A percentile compares a stretch with the other conserved stretches of the same genome.
These are phyloP conservation scores for Oxyruncus cristatus DNA, from an alignment of 2,113 vertebrate genomes.

Conservation along the genomic window DNA sequence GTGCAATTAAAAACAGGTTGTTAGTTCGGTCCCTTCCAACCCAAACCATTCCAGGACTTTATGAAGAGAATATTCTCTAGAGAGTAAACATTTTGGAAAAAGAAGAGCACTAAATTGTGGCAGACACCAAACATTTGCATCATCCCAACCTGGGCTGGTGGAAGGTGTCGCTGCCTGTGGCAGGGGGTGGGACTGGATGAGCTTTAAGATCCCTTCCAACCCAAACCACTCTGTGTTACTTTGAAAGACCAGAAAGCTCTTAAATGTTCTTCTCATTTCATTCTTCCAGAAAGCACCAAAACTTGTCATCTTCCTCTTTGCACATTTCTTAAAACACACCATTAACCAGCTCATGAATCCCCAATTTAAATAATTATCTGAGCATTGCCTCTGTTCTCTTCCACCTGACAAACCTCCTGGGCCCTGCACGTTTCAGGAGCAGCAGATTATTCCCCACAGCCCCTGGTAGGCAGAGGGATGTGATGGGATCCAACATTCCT, in stretches of 20 bases:
- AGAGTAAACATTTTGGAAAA: neutral
- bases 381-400: neutral
- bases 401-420: neutral
- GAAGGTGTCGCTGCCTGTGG: neutral
- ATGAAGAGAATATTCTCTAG: neutral
- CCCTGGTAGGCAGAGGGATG: neutral
- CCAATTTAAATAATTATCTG: neutral
- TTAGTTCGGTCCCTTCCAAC: neutral
- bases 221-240: neutral
- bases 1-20: neutral
- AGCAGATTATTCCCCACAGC: neutral
- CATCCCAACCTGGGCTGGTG: neutral
- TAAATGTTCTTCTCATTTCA: neutral
- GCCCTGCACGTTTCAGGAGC: neutral
- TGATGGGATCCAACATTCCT: neutral
- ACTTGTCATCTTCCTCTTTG: neutral
- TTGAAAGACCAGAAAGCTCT: neutral
- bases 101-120: neutral
- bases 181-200: neutral
- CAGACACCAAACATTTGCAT: neutral
- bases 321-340: neutral
- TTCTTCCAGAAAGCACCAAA: neutral
- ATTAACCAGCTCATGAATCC: conserved; percentile 24
- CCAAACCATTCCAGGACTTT: neutral
- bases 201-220: neutral